Conservation (phyloP, 2,113 vertebrate genomes). For the Cynoglossus semilaevis region DNA sequence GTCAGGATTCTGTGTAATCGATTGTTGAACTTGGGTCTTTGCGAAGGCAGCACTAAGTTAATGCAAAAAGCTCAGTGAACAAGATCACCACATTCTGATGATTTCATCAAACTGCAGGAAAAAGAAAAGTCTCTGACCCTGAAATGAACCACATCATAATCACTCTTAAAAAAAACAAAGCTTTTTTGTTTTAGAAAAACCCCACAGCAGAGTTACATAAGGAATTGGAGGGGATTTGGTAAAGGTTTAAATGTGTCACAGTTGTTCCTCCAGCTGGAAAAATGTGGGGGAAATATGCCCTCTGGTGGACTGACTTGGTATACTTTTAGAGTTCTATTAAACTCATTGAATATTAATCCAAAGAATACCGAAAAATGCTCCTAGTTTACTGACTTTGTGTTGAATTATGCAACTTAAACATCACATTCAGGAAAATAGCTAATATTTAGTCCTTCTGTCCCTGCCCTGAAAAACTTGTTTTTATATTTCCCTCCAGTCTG, state of each 20-base stretch:
- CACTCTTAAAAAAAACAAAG: not conserved
- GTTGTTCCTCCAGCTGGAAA: not conserved
- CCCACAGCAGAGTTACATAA: slow-evolving; percentile 5
- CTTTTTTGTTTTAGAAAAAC: not conserved
- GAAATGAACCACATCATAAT: not conserved
- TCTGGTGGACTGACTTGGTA: slow-evolving; percentile 34
- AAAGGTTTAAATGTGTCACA: not conserved
- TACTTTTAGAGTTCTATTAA: not conserved
- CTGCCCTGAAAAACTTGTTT: too few relatives aligned
- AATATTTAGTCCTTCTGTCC: too few relatives aligned
- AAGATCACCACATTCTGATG: slow-evolving; percentile 10
- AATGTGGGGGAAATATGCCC: slow-evolving; percentile 38
- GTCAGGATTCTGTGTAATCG: slow-evolving; percentile 28
- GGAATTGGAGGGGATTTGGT: not conserved
- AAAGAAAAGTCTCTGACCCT: not conserved
- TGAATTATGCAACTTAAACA: too few relatives aligned
- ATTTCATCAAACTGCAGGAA: slow-evolving; percentile 6
- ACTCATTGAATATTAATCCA: too few relatives aligned
- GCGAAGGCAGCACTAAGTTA: slow-evolving; percentile 8
- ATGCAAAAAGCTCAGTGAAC: not conserved
- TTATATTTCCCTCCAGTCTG: slow-evolving; percentile 73
- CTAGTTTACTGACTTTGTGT: too few relatives aligned
- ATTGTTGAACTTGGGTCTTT: slow-evolving; percentile 31
- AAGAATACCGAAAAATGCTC: too few relatives aligned
- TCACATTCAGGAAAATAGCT: too few relatives aligned